These are phyloP conservation scores for Pomacea canaliculata DNA, from an alignment of 2,888 invertebrate genomes.

Conservation along the genomic window DNA sequence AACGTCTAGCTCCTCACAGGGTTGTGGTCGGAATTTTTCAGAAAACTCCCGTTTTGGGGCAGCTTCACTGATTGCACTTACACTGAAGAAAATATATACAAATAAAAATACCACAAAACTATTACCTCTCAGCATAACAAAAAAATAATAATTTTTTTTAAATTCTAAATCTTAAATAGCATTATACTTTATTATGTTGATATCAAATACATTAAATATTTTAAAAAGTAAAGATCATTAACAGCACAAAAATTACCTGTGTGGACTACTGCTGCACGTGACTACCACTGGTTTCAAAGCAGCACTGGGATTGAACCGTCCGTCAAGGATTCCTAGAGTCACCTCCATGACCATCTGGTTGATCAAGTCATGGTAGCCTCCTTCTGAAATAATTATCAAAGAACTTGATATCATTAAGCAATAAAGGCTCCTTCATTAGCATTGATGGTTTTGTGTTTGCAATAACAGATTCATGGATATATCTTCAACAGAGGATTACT, in stretches of 20 bases:
- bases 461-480: too few relatives aligned
- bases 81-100: background rate
- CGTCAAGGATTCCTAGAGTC: constrained; percentile 51
- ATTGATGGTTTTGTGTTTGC: too few relatives aligned
- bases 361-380: constrained; percentile 54
- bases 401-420: too few relatives aligned
- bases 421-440: too few relatives aligned
- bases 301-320: constrained; percentile 53
- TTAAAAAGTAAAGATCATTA: too few relatives aligned
- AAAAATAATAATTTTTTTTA: too few relatives aligned
- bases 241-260: constrained; percentile 35
- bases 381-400: constrained; percentile 5
- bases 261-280: constrained; percentile 48
- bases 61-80: constrained; percentile 14
- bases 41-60: constrained; percentile 42
- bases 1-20: constrained; percentile 62
- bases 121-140: too few relatives aligned
- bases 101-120: too few relatives aligned
- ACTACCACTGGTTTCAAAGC: constrained; percentile 41
- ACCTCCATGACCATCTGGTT: constrained; percentile 67
- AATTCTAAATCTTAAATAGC: too few relatives aligned
- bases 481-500: too few relatives aligned
- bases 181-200: too few relatives aligned
- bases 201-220: too few relatives aligned
- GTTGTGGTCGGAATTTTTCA: constrained; percentile 49